These are phyloP conservation scores for Drosophila willistoni DNA, from an alignment of 1,140 invertebrate species.

Conservation along the genomic window DNA sequence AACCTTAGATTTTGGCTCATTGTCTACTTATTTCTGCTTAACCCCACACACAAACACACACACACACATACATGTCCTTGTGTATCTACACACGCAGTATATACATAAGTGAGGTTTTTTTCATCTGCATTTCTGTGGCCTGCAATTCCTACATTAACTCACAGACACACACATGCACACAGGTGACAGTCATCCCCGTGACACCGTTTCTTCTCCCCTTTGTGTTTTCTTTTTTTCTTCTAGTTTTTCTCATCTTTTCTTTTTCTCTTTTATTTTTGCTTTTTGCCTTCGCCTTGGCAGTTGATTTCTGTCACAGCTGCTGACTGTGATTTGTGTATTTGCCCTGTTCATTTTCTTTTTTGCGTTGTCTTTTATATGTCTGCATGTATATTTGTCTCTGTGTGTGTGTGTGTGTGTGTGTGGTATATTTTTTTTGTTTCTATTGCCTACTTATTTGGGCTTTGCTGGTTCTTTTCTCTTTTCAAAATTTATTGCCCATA, in stretches of 20 bases:
- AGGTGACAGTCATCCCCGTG: conserved; percentile 38
- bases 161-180: conserved; percentile 16
- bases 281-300: conserved; percentile 67
- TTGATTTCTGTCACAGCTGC: conserved; percentile 78
- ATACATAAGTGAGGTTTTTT: conserved; percentile 55
- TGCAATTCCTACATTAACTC: conserved; percentile 38
- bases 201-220: conserved; percentile 18
- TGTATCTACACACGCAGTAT: too few species aligned
- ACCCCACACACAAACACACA: conserved; percentile 6
- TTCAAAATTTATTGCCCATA: conserved; percentile 72
- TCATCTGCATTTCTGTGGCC: conserved; percentile 66
- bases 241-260: not conserved
- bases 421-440: conserved; percentile 14
- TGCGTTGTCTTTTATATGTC: conserved; percentile 4
- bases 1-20: conserved; percentile 63
- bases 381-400: not conserved
- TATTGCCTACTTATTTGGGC: conserved; percentile 46
- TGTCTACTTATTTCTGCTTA: conserved; percentile 67
- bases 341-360: conserved; percentile 26
- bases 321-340: conserved; percentile 65
- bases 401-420: not conserved
- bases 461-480: conserved; percentile 37
- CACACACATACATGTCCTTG: conserved; percentile 2
- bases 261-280: not conserved
- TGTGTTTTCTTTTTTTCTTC: not conserved